Base-by-base conservation (phyloP, 2,797 vertebrate species). In the Scarus forsteni region DNA sequence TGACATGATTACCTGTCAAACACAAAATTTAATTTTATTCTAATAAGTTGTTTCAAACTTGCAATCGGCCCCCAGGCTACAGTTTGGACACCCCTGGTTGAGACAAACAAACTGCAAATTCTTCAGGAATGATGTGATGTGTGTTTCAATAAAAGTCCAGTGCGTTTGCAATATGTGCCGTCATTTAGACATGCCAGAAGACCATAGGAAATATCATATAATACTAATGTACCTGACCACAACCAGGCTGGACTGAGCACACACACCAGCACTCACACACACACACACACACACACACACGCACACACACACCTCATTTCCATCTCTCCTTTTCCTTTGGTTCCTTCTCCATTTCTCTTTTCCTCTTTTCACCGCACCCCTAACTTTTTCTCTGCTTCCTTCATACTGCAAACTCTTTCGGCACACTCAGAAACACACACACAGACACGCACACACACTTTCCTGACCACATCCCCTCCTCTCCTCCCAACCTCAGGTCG, bases 171-270 rank as follows among this genome's bases (percentile, higher is more conserved):
- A 75, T 78, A 78, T 85, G 84, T 91, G 89, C 86, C 80, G 79
- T 92, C 88, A 90, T 89, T 88, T 79, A 85, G 81, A 89, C 75
- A 91, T 88, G 83, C 88, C 89, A 89, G 72, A 70, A 91, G 84
- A 91, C 92, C 92, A 85, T 89, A 89, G 90, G 91, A 92, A 93
- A 92, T 89, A 92, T 93, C 88, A 90, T 89, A 93, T 90, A 92
- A 93, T 93, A 87, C 92, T 93, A 93, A 93, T 93, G 91, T 87
- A 91, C 92, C 88, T 91, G 81, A 90, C 89, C 91, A 87, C 89
- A 92, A 75, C 88, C 89, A 86, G 85, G 82, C 86, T 81, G 83
- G 87, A 88, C 83, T 85, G 73, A 77, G 68, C 84, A 88, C 69
- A 85, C 63, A 70, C 39, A 73, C 56, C 72, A 77, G 68, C 84